Evolutionary conservation across 2,888 invertebrate genomes (phyloP).

Genomic region (Sussaba pulchella): DNA sequence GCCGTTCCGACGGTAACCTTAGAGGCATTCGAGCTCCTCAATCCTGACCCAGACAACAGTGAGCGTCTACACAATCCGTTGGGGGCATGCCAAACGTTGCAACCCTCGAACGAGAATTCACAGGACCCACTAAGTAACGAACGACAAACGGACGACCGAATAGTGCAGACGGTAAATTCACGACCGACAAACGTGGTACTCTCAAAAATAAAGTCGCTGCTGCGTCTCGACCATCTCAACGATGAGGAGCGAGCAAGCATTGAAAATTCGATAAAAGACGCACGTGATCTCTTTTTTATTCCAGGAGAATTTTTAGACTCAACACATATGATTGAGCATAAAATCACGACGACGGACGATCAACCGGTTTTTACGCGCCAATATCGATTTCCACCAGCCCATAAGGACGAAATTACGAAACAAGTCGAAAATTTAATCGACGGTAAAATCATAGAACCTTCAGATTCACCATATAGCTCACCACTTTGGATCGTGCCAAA

Average conservation of each 20-base stretch:
- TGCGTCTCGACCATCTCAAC: constrained; percentile 9
- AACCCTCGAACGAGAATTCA: neutral
- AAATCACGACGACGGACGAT: neutral
- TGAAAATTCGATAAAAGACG: neutral
- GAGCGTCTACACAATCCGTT: neutral
- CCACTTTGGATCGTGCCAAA: too few species aligned
- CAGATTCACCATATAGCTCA: neutral
- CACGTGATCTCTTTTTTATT: neutral
- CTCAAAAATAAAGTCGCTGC: neutral
- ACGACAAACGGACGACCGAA: neutral
- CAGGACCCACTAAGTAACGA: too few species aligned
- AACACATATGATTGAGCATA: neutral
- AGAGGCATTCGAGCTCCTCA: too few species aligned
- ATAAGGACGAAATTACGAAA: neutral
- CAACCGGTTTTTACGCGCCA: neutral
- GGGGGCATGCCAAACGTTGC: neutral
- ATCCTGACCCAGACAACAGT: too few species aligned
- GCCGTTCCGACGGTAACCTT: neutral
- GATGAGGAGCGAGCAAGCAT: neutral
- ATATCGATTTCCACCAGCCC: too few species aligned
- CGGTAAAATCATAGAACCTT: neutral
- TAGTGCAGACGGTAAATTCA: too few species aligned
- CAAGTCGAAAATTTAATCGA: neutral
- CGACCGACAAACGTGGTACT: too few species aligned
- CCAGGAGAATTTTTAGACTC: neutral